Conservation (phyloP, 1,140 invertebrate genomes). For the Bemisia tabaci region DNA sequence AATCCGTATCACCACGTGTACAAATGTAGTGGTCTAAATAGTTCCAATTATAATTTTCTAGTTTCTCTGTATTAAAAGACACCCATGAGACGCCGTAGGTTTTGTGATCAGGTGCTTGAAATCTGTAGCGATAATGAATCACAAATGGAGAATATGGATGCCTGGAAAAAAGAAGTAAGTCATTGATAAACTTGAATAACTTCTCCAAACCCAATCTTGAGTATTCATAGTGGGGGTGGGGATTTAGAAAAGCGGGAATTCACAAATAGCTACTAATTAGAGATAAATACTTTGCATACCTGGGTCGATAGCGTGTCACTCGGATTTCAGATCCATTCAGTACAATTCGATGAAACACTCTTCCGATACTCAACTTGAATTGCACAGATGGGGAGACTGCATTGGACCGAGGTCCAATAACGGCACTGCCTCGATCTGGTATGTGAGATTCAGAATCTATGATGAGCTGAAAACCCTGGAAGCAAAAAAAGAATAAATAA, state of each 20-base stretch:
- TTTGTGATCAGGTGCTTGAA: conserved; percentile 83
- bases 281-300: conserved; percentile 39
- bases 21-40: conserved; percentile 95
- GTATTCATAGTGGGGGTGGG: background rate
- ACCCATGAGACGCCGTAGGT: conserved; percentile 91
- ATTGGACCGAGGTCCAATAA: background rate
- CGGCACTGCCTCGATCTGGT: background rate
- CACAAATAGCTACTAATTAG: conserved; percentile 2
- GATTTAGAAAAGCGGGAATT: too few species aligned
- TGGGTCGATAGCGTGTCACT: conserved; percentile 81
- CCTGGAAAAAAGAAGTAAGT: conserved; percentile 36
- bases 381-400: conserved; percentile 40
- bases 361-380: conserved; percentile 79
- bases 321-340: conserved; percentile 72
- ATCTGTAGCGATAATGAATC: conserved; percentile 79
- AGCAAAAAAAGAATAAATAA: conserved; percentile 11
- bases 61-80: conserved; percentile 82
- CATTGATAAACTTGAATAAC: conserved; percentile 10
- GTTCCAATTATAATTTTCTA: conserved; percentile 97
- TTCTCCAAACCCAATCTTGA: background rate
- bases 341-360: conserved; percentile 86
- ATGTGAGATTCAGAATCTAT: conserved; percentile 28
- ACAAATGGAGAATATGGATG: conserved; percentile 85
- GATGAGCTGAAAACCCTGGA: conserved; percentile 75
- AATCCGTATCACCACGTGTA: conserved; percentile 80